Evolutionary conservation across 2,888 invertebrate species (phyloP).

Genomic region (Frankliniella intonsa): DNA sequence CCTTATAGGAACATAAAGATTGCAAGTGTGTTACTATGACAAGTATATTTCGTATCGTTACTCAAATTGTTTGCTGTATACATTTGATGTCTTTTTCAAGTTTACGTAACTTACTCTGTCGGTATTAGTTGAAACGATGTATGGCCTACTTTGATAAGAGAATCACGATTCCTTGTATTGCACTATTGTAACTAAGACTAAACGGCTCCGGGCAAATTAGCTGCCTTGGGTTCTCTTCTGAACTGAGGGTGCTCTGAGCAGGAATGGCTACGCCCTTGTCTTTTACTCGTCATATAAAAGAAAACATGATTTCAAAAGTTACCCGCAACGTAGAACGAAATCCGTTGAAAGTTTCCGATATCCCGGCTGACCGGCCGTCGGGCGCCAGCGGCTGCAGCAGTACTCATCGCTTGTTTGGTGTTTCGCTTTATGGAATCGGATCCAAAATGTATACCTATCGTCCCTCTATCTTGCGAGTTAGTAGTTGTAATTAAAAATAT

Average conservation of each 20-base stretch:
- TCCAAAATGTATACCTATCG: slow-evolving; percentile 12
- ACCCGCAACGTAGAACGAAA: neutral
- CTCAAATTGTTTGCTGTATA: slow-evolving; percentile 20
- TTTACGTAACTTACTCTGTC: slow-evolving; percentile 14
- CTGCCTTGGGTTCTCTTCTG: slow-evolving; percentile 9
- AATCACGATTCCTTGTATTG: slow-evolving; percentile 14
- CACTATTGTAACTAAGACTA: slow-evolving; percentile 20
- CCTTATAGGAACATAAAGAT: slow-evolving; percentile 25
- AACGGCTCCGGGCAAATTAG: slow-evolving; percentile 4
- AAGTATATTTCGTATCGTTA: slow-evolving; percentile 23
- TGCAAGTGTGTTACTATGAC: slow-evolving; percentile 24
- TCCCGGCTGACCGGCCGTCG: neutral
- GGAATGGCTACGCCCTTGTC: neutral
- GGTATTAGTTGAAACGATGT: slow-evolving; percentile 17
- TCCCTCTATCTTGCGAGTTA: slow-evolving; percentile 8
- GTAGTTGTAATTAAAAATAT: slow-evolving; percentile 4
- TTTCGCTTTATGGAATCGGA: neutral
- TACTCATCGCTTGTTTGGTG: neutral
- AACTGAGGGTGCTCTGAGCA: neutral
- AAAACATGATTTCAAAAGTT: neutral
- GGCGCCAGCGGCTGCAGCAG: too few species aligned
- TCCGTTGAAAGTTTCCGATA: neutral
- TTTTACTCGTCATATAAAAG: neutral
- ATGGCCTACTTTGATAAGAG: slow-evolving; percentile 17
- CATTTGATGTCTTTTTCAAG: slow-evolving; percentile 11